Percentiles rank a stretch among this genome's conserved stretches.
phyloP scores from a whole-genome alignment of 2,797 vertebrate genomes.

The Garrulus glandarius region DNA sequence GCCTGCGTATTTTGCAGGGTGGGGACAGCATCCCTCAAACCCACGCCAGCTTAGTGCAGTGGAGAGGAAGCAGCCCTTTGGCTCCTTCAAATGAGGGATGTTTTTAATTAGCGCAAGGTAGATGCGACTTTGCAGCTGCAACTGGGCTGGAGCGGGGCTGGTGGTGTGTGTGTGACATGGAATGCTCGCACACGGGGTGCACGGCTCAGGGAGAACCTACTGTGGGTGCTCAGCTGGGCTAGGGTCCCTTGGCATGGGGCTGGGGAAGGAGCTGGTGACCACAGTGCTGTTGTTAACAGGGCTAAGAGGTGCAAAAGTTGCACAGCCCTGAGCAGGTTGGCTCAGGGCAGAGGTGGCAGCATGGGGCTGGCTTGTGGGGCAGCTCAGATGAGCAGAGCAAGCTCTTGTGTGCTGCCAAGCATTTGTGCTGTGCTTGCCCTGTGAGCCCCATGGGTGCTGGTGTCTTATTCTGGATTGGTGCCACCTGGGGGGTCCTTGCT shows the following conservation, averaged over 20 bases:
- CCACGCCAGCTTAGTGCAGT: not conserved
- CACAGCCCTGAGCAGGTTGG: not conserved
- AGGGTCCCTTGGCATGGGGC: fast-evolving
- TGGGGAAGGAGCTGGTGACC: not conserved
- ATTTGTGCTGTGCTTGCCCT: not conserved
- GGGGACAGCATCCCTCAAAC: conserved; percentile 42
- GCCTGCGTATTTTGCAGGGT: not conserved
- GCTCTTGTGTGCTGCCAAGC: not conserved
- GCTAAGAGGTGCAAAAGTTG: fast-evolving
- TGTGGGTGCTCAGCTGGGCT: fast-evolving
- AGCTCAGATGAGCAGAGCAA: not conserved
- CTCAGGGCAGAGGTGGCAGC: not conserved
- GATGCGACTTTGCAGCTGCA: not conserved
- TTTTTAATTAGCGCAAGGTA: conserved; percentile 51
- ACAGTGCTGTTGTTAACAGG: not conserved
- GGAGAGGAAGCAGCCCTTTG: conserved; percentile 2
- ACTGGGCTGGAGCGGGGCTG: not conserved
- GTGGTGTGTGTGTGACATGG: fast-evolving
- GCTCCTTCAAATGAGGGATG: not conserved
- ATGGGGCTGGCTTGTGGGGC: not conserved
- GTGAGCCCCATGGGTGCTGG: not conserved
- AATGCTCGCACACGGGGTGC: not conserved
- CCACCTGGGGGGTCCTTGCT: not conserved
- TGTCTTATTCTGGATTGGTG: not conserved
- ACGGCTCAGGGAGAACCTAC: fast-evolving